phyloP scores from a whole-genome alignment of 2,113 vertebrate species.

The Amphilophus citrinellus region DNA sequence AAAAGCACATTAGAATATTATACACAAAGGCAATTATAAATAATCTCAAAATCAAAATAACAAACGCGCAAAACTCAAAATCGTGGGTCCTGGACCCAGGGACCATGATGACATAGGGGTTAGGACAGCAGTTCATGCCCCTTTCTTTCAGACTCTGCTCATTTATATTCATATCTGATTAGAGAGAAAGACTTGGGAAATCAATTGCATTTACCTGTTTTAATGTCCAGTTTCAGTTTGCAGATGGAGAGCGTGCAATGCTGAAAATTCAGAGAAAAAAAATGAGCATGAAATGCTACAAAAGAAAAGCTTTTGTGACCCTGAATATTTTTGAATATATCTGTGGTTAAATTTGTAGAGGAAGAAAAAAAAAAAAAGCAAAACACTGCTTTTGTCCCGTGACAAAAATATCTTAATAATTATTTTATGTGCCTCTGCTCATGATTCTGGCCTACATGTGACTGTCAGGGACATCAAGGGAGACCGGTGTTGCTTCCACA shows the following conservation, averaged over 20 bases:
- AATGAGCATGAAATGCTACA: neutral
- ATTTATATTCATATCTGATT: neutral
- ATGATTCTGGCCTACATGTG: conserved; percentile 13
- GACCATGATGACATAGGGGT: neutral
- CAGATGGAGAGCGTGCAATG: neutral
- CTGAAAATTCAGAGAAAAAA: neutral
- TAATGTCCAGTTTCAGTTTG: neutral
- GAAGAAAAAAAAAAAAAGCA: neutral
- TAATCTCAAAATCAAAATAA: too few relatives aligned
- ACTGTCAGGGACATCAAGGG: conserved; percentile 1
- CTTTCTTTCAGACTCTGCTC: neutral
- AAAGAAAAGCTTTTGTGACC: too few relatives aligned
- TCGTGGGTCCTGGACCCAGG: too few relatives aligned
- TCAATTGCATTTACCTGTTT: too few relatives aligned
- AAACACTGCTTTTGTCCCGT: neutral
- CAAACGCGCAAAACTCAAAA: too few relatives aligned
- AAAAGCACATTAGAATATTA: too few relatives aligned
- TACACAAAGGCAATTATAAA: too few relatives aligned
- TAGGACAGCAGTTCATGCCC: neutral
- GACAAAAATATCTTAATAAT: neutral
- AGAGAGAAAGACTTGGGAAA: neutral
- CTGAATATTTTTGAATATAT: neutral
- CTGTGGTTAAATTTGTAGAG: neutral
- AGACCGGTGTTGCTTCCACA: conserved; percentile 30
- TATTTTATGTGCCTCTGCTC: neutral